Evolutionary conservation across 2,113 vertebrate genomes (phyloP), one percentile per base, ranked within the genome.

Genomic region (Tragelaphus strepsiceros): DNA sequence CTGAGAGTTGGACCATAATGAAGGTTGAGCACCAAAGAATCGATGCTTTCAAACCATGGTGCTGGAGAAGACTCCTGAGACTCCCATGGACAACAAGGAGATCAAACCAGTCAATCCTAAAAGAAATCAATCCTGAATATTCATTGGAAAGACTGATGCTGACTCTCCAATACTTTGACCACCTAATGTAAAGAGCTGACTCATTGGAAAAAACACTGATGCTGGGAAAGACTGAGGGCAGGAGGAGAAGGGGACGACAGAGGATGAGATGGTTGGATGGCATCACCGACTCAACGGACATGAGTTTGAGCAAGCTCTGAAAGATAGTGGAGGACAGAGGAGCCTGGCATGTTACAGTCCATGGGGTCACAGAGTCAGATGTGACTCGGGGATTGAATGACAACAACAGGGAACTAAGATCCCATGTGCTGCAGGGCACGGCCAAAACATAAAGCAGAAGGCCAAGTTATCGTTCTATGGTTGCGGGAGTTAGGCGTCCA

Each of bases 301-400:
- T 39, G 67, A 74, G 35, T 39, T 39, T 74, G 67, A 74, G 67
- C 67, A 74, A 74, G 35, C 67, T 39, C 35, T 39, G 21, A 74
- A 24, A 24, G n/a, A 74, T 11, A 35, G n/a, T 71, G n/a, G 35
- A 39, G 67, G 35, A 43, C 35, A 74, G 35, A 39, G 67, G 10
- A 74, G 35, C 10, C 67, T 74, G 67, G 67, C 5, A 24, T 43
- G 67, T 24, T 74, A 74, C 11, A 39, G 35, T 74, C 35, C 21
- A 2, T 24, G 35, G 21, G 71, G 35, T 74, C 71, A 13, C 71
- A 43, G 67, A 74, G 71, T 74, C 3, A 2, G 67, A 74, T 1
- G 3, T 3, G 35, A 74, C 35, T 74, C 3, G 2, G 35, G 0
- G 11, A 39, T 3, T 74, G 5, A 39, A 24, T 17, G 11, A 74